Percentiles rank a stretch among this genome's conserved stretches.
phyloP scores from a whole-genome alignment of 2,888 invertebrate genomes.

The Oxytorus armatus region DNA sequence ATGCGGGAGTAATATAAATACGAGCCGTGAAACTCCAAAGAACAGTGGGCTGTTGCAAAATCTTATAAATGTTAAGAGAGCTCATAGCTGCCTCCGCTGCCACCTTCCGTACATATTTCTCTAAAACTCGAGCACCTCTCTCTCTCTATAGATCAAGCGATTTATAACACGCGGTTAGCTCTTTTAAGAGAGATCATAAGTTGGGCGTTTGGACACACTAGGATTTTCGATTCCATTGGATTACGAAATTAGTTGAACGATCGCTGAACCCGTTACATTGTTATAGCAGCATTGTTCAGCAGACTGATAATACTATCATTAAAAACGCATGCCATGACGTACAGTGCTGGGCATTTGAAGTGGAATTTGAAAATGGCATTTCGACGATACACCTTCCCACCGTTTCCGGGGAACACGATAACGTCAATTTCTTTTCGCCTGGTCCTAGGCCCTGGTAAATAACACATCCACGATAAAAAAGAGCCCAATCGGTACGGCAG shows the following conservation, averaged over 20 bases:
- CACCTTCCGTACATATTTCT: constrained; percentile 26
- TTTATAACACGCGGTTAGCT: too few species aligned
- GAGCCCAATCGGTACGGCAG: too few species aligned
- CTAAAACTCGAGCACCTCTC: constrained; percentile 21
- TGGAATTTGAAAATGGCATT: too few species aligned
- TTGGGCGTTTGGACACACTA: too few species aligned
- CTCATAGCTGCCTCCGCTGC: constrained; percentile 19
- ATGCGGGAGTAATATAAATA: background rate
- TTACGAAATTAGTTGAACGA: constrained; percentile 41
- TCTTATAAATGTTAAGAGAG: constrained; percentile 32
- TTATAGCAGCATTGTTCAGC: constrained; percentile 11
- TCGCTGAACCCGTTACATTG: constrained; percentile 43
- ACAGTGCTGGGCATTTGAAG: too few species aligned
- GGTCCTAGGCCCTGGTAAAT: too few species aligned
- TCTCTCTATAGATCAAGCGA: background rate
- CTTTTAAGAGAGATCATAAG: too few species aligned
- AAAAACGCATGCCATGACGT: constrained; percentile 15
- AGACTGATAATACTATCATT: constrained; percentile 38
- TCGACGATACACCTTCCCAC: too few species aligned
- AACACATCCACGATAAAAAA: too few species aligned
- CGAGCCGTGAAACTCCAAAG: constrained; percentile 8
- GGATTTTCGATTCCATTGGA: constrained; percentile 11
- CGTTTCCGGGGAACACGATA: too few species aligned
- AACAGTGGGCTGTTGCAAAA: constrained; percentile 54
- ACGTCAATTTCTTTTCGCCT: too few species aligned